Conservation (phyloP, 2,888 invertebrate genomes). For the Invenusta paracnida region DNA sequence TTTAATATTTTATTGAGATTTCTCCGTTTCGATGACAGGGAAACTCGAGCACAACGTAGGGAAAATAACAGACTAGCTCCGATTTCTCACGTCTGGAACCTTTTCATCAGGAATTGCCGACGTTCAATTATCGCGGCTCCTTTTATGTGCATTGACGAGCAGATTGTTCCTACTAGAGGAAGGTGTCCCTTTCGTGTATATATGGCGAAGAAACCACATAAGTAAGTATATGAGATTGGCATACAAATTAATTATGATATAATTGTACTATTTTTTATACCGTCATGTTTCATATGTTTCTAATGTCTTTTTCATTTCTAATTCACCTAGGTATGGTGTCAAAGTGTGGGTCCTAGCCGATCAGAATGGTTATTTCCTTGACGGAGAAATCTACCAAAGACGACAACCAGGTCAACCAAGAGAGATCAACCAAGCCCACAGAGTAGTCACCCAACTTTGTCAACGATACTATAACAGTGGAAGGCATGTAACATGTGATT, state of each 20-base stretch:
- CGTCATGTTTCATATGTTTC: too few relatives aligned
- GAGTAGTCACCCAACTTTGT: neutral
- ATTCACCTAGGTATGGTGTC: neutral
- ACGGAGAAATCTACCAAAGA: neutral
- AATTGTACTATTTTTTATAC: too few relatives aligned
- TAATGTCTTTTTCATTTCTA: too few relatives aligned
- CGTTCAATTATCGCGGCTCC: neutral
- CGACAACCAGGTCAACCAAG: too few relatives aligned
- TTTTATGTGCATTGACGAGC: neutral
- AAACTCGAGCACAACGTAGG: neutral
- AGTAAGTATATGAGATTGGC: too few relatives aligned
- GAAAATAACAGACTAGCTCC: neutral
- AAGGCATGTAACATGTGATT: neutral
- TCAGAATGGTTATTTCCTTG: conserved; percentile 1
- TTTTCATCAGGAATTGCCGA: neutral
- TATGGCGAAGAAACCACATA: too few relatives aligned
- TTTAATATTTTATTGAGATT: neutral
- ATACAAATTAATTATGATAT: too few relatives aligned
- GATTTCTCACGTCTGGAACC: neutral
- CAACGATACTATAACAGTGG: neutral
- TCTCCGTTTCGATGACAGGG: neutral
- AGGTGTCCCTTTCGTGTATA: neutral
- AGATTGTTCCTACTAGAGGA: conserved; percentile 15
- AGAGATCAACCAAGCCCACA: neutral
- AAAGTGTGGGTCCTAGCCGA: conserved; percentile 11